These are phyloP conservation scores for Hemicordylus capensis DNA, from an alignment of 2,113 vertebrate genomes.

Conservation along the genomic window DNA sequence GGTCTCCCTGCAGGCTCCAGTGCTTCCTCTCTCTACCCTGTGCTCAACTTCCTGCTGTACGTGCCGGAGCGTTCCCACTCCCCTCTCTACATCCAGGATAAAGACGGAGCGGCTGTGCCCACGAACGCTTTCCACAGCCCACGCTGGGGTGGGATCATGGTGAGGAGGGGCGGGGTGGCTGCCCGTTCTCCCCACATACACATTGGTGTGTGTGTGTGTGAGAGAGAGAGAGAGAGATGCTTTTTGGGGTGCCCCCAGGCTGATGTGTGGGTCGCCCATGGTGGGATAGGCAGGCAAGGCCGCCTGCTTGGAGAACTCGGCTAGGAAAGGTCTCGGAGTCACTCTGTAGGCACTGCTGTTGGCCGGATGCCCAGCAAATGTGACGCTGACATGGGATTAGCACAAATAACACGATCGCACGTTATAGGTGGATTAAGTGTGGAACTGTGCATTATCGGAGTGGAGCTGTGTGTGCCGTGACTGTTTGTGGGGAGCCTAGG, in stretches of 20 bases:
- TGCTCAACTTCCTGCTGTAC: constrained; percentile 94
- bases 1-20: constrained; percentile 80
- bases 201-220: not conserved
- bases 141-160: constrained; percentile 98
- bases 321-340: too few species aligned
- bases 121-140: constrained; percentile 97
- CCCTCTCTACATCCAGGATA: constrained; percentile 90
- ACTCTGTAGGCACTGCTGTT: too few species aligned
- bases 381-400: too few species aligned
- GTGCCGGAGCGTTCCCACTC: constrained; percentile 90
- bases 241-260: not conserved
- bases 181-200: not conserved
- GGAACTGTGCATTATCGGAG: too few species aligned
- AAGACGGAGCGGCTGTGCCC: constrained; percentile 79
- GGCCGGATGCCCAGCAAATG: too few species aligned
- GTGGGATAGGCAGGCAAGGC: too few species aligned
- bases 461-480: too few species aligned
- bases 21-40: constrained; percentile 90
- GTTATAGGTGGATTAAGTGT: too few species aligned
- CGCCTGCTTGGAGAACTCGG: too few species aligned
- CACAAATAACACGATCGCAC: too few species aligned
- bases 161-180: constrained; percentile 30
- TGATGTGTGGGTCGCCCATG: not conserved
- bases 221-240: too few species aligned
- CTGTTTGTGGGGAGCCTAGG: too few species aligned